phyloP scores from a whole-genome alignment of 2,888 invertebrate species.

The Linyphia triangularis region DNA sequence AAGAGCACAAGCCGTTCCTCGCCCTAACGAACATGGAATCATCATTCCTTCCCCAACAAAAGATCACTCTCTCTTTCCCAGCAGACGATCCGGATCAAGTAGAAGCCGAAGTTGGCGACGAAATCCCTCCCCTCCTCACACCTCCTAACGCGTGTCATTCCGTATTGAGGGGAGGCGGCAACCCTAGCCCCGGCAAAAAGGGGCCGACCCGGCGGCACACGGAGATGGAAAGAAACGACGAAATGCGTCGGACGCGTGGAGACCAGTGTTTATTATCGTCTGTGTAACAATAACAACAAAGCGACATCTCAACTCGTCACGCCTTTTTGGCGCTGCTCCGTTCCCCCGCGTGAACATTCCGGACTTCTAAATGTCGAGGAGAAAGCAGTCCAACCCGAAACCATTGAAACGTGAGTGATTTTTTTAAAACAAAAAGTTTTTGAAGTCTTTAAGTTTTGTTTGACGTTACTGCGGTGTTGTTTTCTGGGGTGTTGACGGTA shows the following conservation, averaged over 20 bases:
- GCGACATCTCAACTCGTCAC: background rate
- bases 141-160: background rate
- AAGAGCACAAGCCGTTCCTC: too few relatives aligned
- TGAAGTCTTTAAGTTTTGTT: background rate
- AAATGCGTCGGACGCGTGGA: slow-evolving; percentile 51
- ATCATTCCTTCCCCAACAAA: too few relatives aligned
- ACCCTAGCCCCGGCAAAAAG: slow-evolving; percentile 56
- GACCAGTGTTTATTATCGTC: slow-evolving; percentile 28
- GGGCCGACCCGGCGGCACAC: slow-evolving; percentile 38
- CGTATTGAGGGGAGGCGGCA: slow-evolving; percentile 11
- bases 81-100: background rate
- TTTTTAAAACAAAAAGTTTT: background rate
- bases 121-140: slow-evolving; percentile 5
- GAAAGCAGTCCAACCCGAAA: slow-evolving; percentile 74
- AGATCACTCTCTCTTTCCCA: background rate
- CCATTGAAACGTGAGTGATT: slow-evolving; percentile 72
- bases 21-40: too few relatives aligned
- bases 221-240: slow-evolving; percentile 59
- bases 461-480: background rate
- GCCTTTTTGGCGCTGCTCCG: background rate
- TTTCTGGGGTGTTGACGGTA: background rate
- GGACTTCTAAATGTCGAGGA: slow-evolving; percentile 55
- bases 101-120: slow-evolving; percentile 18
- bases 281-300: background rate
- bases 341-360: background rate